Base-by-base conservation (phyloP, 2,888 invertebrate species). In the Cetonia aurata region DNA sequence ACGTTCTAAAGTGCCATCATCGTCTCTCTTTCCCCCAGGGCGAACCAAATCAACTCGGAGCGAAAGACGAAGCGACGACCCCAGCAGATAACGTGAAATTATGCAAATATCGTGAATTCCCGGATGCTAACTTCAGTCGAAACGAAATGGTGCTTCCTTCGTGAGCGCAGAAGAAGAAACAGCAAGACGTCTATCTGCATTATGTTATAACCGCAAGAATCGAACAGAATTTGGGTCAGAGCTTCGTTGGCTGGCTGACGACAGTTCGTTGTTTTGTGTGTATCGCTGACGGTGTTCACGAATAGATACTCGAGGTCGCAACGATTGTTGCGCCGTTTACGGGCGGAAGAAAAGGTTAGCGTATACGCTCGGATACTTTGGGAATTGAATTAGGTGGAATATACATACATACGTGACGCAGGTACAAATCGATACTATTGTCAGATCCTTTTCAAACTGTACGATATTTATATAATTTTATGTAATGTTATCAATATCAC, bases 31-130 rank as follows among this genome's bases (percentile, higher is more conserved):
- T 25, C 25, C 25, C 25, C 25, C 25, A 25, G 25, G 25, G 4
- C 25, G 4, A 25, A 56, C 3, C 41, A 37, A 9, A 25, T 10
- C 41, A 13, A 13, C 37, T 41, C 13, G 3, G 3, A 9, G 17
- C 41, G 41, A 41, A 56, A 56, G 15, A 17, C 2, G 56, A 41
- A 41, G 41, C 56, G 15, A 17, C 41, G 41, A 56, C 4, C 25
- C 56, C 53, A 31, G n/a, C 15, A 37, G 41, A 37, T 6, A 56
- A 56, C 56, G 15, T 56, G 8, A 56, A 41, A 56, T 56, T 56
- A 56, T 56, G 56, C 41, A 56, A 41, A 56, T 56, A 25, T 19
- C 25, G 53, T 9, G 41, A 56, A 56, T 37, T 56, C 41, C 41
- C 41, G 56, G 41, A 41, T 41, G 53, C 31, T 25, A 31, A 15